Conservation (phyloP, 2,888 invertebrate species). For the Shargacucullia verbasci region DNA sequence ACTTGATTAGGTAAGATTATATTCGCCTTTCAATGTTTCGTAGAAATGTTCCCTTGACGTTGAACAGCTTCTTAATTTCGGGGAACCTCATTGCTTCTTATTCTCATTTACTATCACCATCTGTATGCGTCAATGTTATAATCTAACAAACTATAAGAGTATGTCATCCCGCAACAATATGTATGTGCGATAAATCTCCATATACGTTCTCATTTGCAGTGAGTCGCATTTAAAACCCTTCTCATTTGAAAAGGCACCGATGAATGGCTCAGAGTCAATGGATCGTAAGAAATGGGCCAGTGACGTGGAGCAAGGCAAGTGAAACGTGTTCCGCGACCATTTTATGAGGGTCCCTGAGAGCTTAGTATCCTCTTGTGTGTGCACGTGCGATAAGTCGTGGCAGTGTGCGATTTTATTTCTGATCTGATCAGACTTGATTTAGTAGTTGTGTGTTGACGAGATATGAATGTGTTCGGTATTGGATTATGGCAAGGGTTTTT, state of each 20-base stretch:
- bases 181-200: constrained; percentile 69
- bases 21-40: constrained; percentile 4
- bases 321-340: constrained; percentile 73
- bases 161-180: constrained; percentile 55
- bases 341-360: constrained; percentile 67
- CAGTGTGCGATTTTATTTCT: constrained; percentile 40
- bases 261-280: constrained; percentile 86
- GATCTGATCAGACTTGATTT: constrained; percentile 32
- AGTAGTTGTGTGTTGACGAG: constrained; percentile 25
- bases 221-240: constrained; percentile 80
- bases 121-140: constrained; percentile 6
- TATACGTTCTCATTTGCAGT: constrained; percentile 79
- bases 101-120: constrained; percentile 4
- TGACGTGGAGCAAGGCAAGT: constrained; percentile 79
- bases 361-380: constrained; percentile 56
- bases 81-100: neutral
- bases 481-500: constrained; percentile 4
- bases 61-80: constrained; percentile 6
- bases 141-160: constrained; percentile 21
- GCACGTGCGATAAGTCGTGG: constrained; percentile 52
- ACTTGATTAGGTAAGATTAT: constrained; percentile 11
- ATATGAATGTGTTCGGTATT: constrained; percentile 28
- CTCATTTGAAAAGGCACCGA: constrained; percentile 83
- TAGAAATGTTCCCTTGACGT: constrained; percentile 13
- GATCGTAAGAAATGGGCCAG: constrained; percentile 87